Conservation (phyloP, 2,888 invertebrate genomes). For the Synanthedon andrenaeformis region DNA sequence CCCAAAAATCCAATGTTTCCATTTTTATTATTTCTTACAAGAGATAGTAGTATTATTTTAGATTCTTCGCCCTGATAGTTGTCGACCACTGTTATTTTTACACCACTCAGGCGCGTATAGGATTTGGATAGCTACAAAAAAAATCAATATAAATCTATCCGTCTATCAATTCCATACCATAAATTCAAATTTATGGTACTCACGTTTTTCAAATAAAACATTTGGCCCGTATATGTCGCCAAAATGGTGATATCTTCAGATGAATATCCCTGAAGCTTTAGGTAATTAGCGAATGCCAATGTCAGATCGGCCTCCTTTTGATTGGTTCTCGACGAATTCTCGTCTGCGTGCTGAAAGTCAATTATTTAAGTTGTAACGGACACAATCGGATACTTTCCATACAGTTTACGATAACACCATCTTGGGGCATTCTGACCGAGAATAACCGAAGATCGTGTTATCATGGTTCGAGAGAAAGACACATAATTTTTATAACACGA, state of each 20-base stretch:
- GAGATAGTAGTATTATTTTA: conserved; percentile 80
- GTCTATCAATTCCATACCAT: too few relatives aligned
- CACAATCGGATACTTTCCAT: too few relatives aligned
- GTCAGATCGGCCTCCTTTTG: conserved; percentile 73
- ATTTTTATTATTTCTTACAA: conserved; percentile 78
- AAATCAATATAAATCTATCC: background rate
- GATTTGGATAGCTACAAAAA: conserved; percentile 33
- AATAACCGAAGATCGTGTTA: too few relatives aligned
- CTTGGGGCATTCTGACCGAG: too few relatives aligned
- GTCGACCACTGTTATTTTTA: conserved; percentile 78
- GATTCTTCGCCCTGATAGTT: conserved; percentile 87
- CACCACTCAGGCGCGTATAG: conserved; percentile 46
- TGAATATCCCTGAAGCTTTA: conserved; percentile 74
- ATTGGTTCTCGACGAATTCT: conserved; percentile 71
- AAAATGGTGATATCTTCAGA: conserved; percentile 78
- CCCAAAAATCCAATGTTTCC: conserved; percentile 78
- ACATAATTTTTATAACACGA: too few relatives aligned
- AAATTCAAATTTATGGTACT: background rate
- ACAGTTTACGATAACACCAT: too few relatives aligned
- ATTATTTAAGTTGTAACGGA: background rate
- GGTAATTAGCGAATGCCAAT: conserved; percentile 71
- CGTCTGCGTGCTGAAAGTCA: conserved; percentile 29
- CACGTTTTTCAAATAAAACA: conserved; percentile 71
- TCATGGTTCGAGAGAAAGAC: too few relatives aligned
- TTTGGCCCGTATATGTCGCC: conserved; percentile 78